A percentile compares a stretch with the other conserved stretches of the same genome.
phyloP scores from a whole-genome alignment of 2,113 vertebrate species.

The Vanacampus margaritifer region DNA sequence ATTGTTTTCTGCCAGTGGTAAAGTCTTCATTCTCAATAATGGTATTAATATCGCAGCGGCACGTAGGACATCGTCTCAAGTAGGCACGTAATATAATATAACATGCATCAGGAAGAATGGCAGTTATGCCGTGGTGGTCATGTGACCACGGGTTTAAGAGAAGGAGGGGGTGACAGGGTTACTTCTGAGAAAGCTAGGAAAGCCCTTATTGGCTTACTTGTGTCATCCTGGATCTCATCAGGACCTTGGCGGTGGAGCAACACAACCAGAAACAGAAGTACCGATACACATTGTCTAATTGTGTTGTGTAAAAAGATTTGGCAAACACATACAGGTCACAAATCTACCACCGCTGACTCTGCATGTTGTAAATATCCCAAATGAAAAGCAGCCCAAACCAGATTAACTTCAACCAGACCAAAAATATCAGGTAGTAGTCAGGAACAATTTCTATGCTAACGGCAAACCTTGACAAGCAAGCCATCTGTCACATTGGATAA shows the following conservation, averaged over 20 bases:
- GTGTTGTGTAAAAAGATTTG: not conserved
- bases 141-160: conserved; percentile 10
- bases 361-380: not conserved
- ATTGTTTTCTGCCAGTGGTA: no score
- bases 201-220: conserved; percentile 36
- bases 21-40: no score
- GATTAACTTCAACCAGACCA: not conserved
- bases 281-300: not conserved
- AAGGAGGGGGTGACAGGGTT: not conserved
- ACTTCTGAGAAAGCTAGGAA: conserved; percentile 25
- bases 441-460: not conserved
- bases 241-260: not conserved
- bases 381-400: not conserved
- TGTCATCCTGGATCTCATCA: conserved; percentile 30
- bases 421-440: not conserved
- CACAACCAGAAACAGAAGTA: not conserved
- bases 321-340: not conserved
- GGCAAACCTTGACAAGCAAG: not conserved
- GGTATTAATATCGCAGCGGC: not conserved
- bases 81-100: not conserved
- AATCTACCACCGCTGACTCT: not conserved
- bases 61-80: not conserved
- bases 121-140: conserved; percentile 19
- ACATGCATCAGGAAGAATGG: not conserved
- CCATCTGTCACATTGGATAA: conserved; percentile 3